Conservation (phyloP, 1,140 invertebrate genomes). For the Drosophila ironensis region DNA sequence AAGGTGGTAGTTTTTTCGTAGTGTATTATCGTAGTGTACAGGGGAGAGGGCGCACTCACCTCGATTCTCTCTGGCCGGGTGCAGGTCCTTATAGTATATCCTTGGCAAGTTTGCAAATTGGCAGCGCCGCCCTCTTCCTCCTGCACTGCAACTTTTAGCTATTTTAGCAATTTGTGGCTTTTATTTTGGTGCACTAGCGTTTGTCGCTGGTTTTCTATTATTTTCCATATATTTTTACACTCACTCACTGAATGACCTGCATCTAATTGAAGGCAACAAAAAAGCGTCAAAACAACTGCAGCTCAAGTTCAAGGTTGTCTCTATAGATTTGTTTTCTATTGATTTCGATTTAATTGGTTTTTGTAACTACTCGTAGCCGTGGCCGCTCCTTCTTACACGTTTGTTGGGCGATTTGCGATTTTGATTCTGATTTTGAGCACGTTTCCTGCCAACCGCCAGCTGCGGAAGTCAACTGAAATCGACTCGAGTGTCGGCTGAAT, state of each 20-base stretch:
- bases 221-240: background rate
- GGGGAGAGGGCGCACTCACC: constrained; percentile 12
- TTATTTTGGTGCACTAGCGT: constrained; percentile 1
- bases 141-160: constrained; percentile 14
- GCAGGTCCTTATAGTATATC: constrained; percentile 20
- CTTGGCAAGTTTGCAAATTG: constrained; percentile 56
- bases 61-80: background rate
- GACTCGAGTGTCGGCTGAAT: constrained; percentile 4
- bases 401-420: too few relatives aligned
- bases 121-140: constrained; percentile 25
- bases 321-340: background rate
- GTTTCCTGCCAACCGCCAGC: constrained; percentile 8
- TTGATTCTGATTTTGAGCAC: background rate
- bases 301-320: constrained; percentile 29
- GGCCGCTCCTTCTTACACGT: too few relatives aligned
- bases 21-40: too few relatives aligned
- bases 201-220: background rate
- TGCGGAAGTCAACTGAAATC: constrained; percentile 12
- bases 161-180: background rate
- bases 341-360: background rate
- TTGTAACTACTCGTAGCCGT: background rate
- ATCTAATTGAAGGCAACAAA: constrained; percentile 21
- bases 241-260: constrained; percentile 15
- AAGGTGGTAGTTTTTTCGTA: too few relatives aligned
- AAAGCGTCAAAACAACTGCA: background rate